A percentile compares a stretch with the other conserved stretches of the same genome.
These are phyloP conservation scores for Elymnias hypermnestra DNA, from an alignment of 1,140 invertebrate genomes.

Conservation along the genomic window DNA sequence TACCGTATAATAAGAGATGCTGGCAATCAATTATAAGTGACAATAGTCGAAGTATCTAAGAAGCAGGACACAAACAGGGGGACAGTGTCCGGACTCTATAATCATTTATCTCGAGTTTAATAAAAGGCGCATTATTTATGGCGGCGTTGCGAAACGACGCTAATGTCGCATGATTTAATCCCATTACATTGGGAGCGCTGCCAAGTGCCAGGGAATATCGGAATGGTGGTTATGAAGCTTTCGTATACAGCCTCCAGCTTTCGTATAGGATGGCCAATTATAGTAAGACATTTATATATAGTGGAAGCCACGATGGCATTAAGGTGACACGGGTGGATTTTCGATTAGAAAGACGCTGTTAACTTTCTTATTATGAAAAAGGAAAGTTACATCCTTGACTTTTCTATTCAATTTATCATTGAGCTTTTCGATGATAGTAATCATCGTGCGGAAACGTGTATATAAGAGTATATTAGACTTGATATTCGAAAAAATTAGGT, in stretches of 20 bases:
- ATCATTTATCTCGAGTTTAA: slow-evolving; percentile 74
- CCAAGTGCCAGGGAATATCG: slow-evolving; percentile 57
- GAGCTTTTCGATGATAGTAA: no score
- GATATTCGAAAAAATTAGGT: no score
- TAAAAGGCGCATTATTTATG: slow-evolving; percentile 71
- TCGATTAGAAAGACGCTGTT: no score
- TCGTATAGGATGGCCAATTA: no score
- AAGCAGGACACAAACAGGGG: slow-evolving; percentile 41
- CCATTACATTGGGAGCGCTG: slow-evolving; percentile 62
- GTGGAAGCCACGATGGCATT: no score
- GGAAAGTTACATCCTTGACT: no score
- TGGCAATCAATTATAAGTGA: slow-evolving; percentile 23
- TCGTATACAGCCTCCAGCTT: slow-evolving; percentile 1
- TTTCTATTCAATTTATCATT: no score
- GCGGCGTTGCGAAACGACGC: slow-evolving; percentile 43
- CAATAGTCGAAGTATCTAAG: slow-evolving; percentile 27
- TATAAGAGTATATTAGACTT: no score
- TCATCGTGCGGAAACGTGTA: no score
- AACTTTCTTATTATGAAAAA: no score
- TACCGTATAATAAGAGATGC: neutral
- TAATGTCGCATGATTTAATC: slow-evolving; percentile 73
- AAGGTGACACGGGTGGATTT: no score
- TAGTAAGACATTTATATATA: no score
- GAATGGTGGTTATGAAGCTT: slow-evolving; percentile 22
- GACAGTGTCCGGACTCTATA: slow-evolving; percentile 53